Evolutionary conservation across 1,140 invertebrate species (phyloP).

Genomic region (Platyscapa corneri): DNA sequence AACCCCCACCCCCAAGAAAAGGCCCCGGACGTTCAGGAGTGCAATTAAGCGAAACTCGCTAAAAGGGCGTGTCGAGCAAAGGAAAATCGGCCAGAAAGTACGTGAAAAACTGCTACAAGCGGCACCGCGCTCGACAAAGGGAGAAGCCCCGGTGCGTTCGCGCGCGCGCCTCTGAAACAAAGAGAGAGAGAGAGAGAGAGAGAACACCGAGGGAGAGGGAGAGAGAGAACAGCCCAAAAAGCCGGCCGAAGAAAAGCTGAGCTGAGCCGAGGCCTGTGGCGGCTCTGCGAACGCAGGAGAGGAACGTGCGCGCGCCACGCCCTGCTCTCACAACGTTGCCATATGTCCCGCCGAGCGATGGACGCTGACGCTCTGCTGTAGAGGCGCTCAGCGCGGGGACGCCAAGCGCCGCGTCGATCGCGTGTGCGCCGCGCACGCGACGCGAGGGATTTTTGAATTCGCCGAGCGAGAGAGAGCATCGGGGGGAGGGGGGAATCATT

Average conservation of each 20-base stretch:
- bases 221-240: constrained; percentile 31
- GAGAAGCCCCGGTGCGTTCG: background rate
- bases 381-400: constrained; percentile 42
- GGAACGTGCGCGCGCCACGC: constrained; percentile 62
- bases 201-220: constrained; percentile 21
- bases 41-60: background rate
- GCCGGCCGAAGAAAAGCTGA: background rate
- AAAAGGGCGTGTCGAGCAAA: background rate
- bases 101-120: background rate
- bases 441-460: constrained; percentile 36
- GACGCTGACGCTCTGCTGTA: constrained; percentile 59
- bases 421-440: constrained; percentile 23
- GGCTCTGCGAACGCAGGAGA: constrained; percentile 34
- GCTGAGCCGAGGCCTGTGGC: background rate
- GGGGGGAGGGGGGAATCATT: constrained; percentile 39
- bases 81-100: background rate
- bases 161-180: background rate
- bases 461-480: constrained; percentile 5
- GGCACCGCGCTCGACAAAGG: background rate
- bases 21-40: background rate
- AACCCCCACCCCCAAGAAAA: background rate
- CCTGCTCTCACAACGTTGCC: constrained; percentile 65
- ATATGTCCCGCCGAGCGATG: constrained; percentile 60
- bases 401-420: constrained; percentile 35
- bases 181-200: background rate